Evolutionary conservation across 2,113 vertebrate species (phyloP).

Genomic region (Gila orcuttii): DNA sequence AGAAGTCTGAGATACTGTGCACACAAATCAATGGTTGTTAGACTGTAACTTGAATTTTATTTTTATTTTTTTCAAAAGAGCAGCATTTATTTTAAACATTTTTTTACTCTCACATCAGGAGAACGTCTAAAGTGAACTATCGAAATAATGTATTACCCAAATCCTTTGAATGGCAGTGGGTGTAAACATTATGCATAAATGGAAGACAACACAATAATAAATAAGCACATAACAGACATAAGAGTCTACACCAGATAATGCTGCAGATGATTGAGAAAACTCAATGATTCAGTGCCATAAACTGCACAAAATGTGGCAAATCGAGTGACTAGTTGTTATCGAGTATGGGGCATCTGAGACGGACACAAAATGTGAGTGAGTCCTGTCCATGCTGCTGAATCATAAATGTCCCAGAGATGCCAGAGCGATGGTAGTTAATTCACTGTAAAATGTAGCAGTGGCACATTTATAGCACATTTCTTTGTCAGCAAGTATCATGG

Average conservation of each 20-base stretch:
- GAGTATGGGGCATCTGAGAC: neutral
- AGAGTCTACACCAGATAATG: too few relatives aligned
- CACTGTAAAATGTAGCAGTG: slow-evolving; percentile 18
- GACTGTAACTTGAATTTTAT: neutral
- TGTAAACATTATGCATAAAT: too few relatives aligned
- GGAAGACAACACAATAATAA: too few relatives aligned
- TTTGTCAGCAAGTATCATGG: slow-evolving; percentile 17
- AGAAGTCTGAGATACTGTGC: neutral
- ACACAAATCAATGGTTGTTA: neutral
- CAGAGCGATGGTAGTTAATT: neutral
- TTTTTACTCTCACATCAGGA: too few relatives aligned
- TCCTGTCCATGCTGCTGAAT: neutral
- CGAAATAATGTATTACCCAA: too few relatives aligned
- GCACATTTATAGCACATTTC: slow-evolving; percentile 18
- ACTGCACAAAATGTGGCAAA: neutral
- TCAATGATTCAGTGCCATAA: too few relatives aligned
- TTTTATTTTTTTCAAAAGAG: too few relatives aligned
- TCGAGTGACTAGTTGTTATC: neutral
- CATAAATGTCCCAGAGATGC: slow-evolving; percentile 12
- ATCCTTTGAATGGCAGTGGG: too few relatives aligned
- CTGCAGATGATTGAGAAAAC: too few relatives aligned
- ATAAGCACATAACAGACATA: too few relatives aligned
- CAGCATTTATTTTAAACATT: too few relatives aligned
- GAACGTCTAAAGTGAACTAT: too few relatives aligned
- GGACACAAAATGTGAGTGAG: neutral